Evolutionary conservation across 2,888 invertebrate species (phyloP).

Genomic region (Drosophila acutilabella): DNA sequence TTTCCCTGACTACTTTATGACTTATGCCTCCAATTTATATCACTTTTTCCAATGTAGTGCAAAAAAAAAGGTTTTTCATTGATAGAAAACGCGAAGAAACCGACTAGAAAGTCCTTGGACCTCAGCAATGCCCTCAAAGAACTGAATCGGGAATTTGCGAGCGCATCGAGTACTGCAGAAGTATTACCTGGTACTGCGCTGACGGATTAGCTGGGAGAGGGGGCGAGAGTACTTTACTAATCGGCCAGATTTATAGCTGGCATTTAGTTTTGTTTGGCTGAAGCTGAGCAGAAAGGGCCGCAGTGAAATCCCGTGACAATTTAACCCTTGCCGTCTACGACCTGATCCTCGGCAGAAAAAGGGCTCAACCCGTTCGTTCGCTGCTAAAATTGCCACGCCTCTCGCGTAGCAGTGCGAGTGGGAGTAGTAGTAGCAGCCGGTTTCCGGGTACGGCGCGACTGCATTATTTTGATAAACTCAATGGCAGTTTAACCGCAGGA

Average conservation of each 20-base stretch:
- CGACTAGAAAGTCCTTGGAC: conserved; percentile 26
- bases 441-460: conserved; percentile 64
- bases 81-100: conserved; percentile 5
- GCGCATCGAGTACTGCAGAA: background rate
- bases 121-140: background rate
- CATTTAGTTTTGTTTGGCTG: conserved; percentile 74
- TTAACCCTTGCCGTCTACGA: conserved; percentile 58
- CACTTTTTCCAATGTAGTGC: too few species aligned
- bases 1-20: too few species aligned
- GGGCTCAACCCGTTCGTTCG: conserved; percentile 57
- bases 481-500: conserved; percentile 84
- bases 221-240: conserved; percentile 77
- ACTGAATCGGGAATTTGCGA: background rate
- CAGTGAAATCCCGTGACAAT: conserved; percentile 48
- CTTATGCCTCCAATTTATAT: too few species aligned
- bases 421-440: conserved; percentile 4
- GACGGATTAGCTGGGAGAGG: conserved; percentile 2
- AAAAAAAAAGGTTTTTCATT: background rate
- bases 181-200: conserved; percentile 1
- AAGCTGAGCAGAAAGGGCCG: conserved; percentile 30
- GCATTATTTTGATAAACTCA: conserved; percentile 82
- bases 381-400: conserved; percentile 51
- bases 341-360: conserved; percentile 13
- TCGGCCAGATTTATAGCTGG: conserved; percentile 73
- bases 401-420: background rate